Conservation (phyloP, 2,797 vertebrate species). For the Tragopan temminckii region DNA sequence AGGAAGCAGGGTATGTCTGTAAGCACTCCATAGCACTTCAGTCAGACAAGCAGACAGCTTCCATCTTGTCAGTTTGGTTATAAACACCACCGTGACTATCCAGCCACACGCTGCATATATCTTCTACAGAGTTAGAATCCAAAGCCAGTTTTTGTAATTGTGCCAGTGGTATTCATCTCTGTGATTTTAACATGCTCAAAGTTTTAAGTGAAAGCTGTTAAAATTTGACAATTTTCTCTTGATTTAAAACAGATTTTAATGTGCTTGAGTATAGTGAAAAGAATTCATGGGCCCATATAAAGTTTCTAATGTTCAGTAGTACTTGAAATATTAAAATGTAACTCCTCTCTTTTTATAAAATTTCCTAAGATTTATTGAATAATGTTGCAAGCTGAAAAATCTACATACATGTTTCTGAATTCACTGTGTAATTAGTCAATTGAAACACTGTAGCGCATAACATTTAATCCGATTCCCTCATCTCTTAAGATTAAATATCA, state of each 20-base stretch:
- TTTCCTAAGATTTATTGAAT: background rate
- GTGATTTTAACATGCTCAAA: background rate
- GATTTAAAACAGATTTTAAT: background rate
- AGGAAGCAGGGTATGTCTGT: background rate
- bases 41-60: background rate
- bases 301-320: background rate
- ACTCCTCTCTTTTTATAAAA: background rate
- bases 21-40: background rate
- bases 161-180: background rate
- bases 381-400: background rate
- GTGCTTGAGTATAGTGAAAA: background rate
- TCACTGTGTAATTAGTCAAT: background rate
- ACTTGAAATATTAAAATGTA: background rate
- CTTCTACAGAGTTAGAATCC: background rate
- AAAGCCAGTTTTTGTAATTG: background rate
- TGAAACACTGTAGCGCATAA: background rate
- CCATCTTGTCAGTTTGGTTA: background rate
- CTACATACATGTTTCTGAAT: background rate
- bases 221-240: background rate
- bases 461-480: background rate
- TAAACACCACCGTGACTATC: background rate
- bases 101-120: background rate
- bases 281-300: background rate
- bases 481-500: background rate
- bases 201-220: background rate